phyloP scores from a whole-genome alignment of 2,888 invertebrate genomes.

The Euproctis similis region DNA sequence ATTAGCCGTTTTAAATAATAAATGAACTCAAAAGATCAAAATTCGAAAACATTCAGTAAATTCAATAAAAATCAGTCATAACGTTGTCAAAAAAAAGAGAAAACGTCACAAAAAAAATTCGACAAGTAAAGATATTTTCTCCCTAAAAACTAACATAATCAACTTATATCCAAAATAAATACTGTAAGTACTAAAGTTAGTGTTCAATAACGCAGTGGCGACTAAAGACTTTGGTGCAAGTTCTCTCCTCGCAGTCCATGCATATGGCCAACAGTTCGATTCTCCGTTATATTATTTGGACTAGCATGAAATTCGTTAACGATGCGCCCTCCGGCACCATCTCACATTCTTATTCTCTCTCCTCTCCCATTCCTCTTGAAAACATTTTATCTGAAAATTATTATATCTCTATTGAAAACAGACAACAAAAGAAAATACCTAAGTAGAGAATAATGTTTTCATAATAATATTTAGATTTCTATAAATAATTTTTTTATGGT shows the following conservation, averaged over 20 bases:
- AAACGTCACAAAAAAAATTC: conserved; percentile 29
- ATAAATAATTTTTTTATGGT: too few relatives aligned
- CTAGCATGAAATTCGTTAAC: conserved; percentile 72
- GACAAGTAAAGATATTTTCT: conserved; percentile 23
- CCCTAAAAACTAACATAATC: conserved; percentile 18
- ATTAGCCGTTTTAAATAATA: too few relatives aligned
- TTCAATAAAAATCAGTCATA: conserved; percentile 51
- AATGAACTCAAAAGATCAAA: too few relatives aligned
- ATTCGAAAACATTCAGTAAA: too few relatives aligned
- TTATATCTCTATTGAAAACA: too few relatives aligned
- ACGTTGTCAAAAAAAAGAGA: conserved; percentile 35
- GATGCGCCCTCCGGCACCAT: conserved; percentile 24
- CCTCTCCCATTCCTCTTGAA: conserved; percentile 4
- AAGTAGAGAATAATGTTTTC: too few relatives aligned
- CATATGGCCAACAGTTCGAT: conserved; percentile 68
- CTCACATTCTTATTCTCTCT: conserved; percentile 21
- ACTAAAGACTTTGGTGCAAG: conserved; percentile 64
- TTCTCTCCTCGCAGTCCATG: conserved; percentile 43
- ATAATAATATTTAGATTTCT: too few relatives aligned
- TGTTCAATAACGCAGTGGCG: conserved; percentile 34
- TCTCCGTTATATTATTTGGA: conserved; percentile 64
- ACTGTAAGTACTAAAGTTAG: conserved; percentile 69
- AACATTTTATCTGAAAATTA: conserved; percentile 26
- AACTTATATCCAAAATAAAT: conserved; percentile 69
- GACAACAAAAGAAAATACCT: too few relatives aligned